Conservation (phyloP, 2,113 vertebrate genomes). For the Vicugna pacos region DNA sequence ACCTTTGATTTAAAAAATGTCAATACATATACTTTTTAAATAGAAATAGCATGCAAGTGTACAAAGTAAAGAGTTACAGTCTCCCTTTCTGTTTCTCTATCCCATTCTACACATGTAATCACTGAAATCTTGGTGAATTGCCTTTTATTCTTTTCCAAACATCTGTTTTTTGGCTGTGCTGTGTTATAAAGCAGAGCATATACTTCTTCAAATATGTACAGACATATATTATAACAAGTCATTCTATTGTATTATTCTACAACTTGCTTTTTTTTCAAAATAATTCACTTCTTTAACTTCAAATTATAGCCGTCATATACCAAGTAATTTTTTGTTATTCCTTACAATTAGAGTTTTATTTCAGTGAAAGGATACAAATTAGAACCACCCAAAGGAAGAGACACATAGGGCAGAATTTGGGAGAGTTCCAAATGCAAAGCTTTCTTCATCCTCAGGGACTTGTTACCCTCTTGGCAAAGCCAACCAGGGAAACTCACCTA, state of each 20-base stretch:
- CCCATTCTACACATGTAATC: not conserved
- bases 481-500: not conserved
- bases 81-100: not conserved
- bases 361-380: not conserved
- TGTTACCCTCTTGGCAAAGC: not conserved
- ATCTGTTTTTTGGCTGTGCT: not conserved
- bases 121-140: not conserved
- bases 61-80: not conserved
- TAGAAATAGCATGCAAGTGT: not conserved
- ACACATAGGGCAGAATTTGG: not conserved
- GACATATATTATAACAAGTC: not conserved
- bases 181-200: not conserved
- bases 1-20: not conserved
- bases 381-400: slow-evolving; percentile 24
- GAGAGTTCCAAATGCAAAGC: not conserved
- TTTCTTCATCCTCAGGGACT: not conserved
- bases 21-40: not conserved
- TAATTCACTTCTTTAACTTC: slow-evolving; percentile 14
- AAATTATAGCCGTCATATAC: not conserved
- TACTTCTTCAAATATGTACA: slow-evolving; percentile 13
- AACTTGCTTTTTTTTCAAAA: not conserved
- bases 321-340: not conserved
- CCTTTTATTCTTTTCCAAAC: not conserved
- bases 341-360: not conserved
- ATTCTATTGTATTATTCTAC: slow-evolving; percentile 21